Base-by-base conservation (phyloP, 2,797 vertebrate genomes). In the Ctenosaura bakeri region DNA sequence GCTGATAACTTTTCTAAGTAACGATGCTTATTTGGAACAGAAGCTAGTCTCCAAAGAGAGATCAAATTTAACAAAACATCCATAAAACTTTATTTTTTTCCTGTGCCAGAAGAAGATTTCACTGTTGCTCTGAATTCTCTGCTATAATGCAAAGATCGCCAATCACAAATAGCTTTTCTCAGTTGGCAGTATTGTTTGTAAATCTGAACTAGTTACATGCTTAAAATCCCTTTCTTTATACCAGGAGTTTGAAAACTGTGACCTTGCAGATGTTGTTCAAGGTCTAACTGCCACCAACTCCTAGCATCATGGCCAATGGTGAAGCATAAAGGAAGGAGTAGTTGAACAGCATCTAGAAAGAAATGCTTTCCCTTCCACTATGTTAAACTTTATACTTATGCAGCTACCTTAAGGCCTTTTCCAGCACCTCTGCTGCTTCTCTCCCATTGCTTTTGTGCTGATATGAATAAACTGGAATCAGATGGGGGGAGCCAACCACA, bases 1-100 rank as follows among this genome's bases (percentile, higher is more conserved):
- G 89, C 82, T 83, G 94, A 94, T 96, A 83, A 26, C 92, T 95
- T 97, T 95, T 93, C 52, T 84, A 94, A 94, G 88, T 90, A 95
- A 91, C 77, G 87, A 3, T 0, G 54, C 85, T 94, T 96, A 95
- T 81, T 83, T 2, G 0, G 91, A 91, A 62, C 88, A 91, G 92
- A 95, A 91, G 93, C 59, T 62, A 59, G 89, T 82, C 83, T 95
- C 89, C 32, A 74, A 13, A 16, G 91, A 78, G 42, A 92, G 90
- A 91, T 94, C 82, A 73, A 73, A 71, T 3, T 4, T 54, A 81
- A 73, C 46, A 78, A 91, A 91, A 82, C 95, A 82, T 84, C 89
- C 88, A 29, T 87, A 85, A 90, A 77, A 54, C 64, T 66, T 16
- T 69, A 14, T 12, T 3, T 86, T 84, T 74, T 87, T 91, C 91